phyloP scores from a whole-genome alignment of 2,113 vertebrate species.

The Corydoras maculifer region DNA sequence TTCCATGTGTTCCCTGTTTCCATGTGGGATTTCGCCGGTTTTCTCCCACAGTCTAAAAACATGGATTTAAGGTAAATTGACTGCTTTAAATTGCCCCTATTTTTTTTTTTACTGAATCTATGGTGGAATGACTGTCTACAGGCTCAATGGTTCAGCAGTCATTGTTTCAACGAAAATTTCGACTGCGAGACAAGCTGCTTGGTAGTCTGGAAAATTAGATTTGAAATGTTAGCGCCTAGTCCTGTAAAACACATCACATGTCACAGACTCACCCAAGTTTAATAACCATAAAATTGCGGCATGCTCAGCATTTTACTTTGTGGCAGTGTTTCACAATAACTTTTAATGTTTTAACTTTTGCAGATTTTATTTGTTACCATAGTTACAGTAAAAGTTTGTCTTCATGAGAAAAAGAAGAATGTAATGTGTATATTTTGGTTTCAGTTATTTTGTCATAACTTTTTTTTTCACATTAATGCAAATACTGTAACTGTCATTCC shows the following conservation, averaged over 20 bases:
- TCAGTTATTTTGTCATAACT: too few relatives aligned
- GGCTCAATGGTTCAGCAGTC: not conserved
- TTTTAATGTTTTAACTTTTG: constrained; percentile 13
- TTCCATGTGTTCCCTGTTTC: too few relatives aligned
- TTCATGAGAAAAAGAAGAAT: constrained; percentile 42
- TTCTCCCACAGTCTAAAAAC: too few relatives aligned
- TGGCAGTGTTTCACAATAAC: constrained; percentile 1
- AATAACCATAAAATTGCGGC: not conserved
- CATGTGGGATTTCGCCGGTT: too few relatives aligned
- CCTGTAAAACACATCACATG: not conserved
- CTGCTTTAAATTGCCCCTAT: too few relatives aligned
- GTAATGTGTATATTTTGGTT: too few relatives aligned
- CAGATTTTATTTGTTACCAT: constrained; percentile 3
- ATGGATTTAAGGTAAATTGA: too few relatives aligned
- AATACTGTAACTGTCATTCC: too few relatives aligned
- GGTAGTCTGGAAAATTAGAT: not conserved
- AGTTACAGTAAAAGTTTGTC: constrained; percentile 42
- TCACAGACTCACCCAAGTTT: not conserved
- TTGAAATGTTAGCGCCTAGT: not conserved
- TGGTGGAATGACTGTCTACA: too few relatives aligned
- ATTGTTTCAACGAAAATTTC: not conserved
- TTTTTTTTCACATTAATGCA: too few relatives aligned
- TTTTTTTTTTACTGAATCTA: too few relatives aligned
- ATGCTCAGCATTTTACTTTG: constrained; percentile 1
- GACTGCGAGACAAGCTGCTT: not conserved